Evolutionary conservation across 2,888 invertebrate species (phyloP), one percentile per base, ranked within the genome.

Genomic region (Xestoiulus laeticollis): DNA sequence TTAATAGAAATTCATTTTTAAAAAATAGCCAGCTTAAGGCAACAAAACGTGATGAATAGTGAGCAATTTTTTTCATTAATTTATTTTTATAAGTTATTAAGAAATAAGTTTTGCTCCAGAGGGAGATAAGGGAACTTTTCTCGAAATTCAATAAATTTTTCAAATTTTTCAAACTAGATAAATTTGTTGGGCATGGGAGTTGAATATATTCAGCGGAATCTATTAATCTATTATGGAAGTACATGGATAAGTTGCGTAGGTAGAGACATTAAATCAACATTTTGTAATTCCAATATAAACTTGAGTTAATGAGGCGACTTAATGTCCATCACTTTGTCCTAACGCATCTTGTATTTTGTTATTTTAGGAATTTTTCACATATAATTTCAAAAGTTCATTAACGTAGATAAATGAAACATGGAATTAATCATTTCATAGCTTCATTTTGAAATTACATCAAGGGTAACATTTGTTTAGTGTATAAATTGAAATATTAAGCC

Each of bases 201-300:
- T 68, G 14, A 68, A 26, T 68, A 68, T 26, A 6, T 22, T 22
- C n/a, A n/a, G n/a, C n/a, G n/a, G n/a, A n/a, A 68, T 10, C 5
- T 59, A 59, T 4, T 68, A 22, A 59, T 26, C 26, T 68, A 68
- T n/a, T 68, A 68, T 68, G 68, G 68, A 68, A 68, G 68, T 68
- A 68, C 68, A 26, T 68, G 68, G 68, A 68, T 68, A 68, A 22
- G 68, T 12, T 68, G 26, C 10, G 68, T 26, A 22, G 26, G 59
- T n/a, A 59, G 59, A 5, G 59, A n/a, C 59, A 4, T 59, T 6
- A 59, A 48, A 16, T 16, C 12, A 16, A 48, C 14, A 48, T 48
- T 48, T 48, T 19, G 48, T 14, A 48, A 48, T 19, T 38, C 38
- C 38, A 38, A 38, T 38, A 38, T 38, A 8, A 38, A 38, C 38